Evolutionary conservation across 1,140 invertebrate genomes (phyloP).

Genomic region (Octopus bimaculoides): DNA sequence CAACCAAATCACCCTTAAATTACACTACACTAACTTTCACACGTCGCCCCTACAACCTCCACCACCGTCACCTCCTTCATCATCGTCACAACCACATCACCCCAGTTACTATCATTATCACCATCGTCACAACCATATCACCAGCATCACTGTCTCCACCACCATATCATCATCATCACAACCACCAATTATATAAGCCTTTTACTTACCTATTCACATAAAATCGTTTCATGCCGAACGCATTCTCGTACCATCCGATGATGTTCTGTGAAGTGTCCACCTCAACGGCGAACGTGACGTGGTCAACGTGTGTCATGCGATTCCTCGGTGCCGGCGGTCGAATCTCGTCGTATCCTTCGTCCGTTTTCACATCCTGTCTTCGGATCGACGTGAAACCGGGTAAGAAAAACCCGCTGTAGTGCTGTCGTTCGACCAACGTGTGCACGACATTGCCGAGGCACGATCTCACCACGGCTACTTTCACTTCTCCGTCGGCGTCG

Average conservation of each 20-base stretch:
- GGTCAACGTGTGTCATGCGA: constrained; percentile 54
- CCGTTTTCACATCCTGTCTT: constrained; percentile 12
- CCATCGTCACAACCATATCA: too few relatives aligned
- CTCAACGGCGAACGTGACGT: constrained; percentile 57
- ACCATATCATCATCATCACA: too few relatives aligned
- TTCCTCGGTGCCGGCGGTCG: background rate
- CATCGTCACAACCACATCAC: too few relatives aligned
- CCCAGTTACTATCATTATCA: too few relatives aligned
- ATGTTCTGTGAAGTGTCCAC: constrained; percentile 52
- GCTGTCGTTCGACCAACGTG: constrained; percentile 56
- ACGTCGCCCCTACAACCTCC: too few relatives aligned
- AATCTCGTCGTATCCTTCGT: background rate
- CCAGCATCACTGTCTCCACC: too few relatives aligned
- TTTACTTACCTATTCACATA: constrained; percentile 58
- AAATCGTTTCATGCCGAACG: constrained; percentile 61
- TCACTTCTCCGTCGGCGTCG: constrained; percentile 51
- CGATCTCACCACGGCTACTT: constrained; percentile 57
- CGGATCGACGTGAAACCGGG: constrained; percentile 49
- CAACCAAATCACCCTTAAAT: too few relatives aligned
- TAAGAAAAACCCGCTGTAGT: constrained; percentile 57
- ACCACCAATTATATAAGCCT: background rate
- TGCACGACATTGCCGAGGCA: constrained; percentile 61
- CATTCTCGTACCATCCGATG: constrained; percentile 59
- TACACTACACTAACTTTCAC: too few relatives aligned
- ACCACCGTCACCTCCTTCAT: too few relatives aligned